Base-by-base conservation (phyloP, 2,113 vertebrate genomes). In the Cercocebus atys region DNA sequence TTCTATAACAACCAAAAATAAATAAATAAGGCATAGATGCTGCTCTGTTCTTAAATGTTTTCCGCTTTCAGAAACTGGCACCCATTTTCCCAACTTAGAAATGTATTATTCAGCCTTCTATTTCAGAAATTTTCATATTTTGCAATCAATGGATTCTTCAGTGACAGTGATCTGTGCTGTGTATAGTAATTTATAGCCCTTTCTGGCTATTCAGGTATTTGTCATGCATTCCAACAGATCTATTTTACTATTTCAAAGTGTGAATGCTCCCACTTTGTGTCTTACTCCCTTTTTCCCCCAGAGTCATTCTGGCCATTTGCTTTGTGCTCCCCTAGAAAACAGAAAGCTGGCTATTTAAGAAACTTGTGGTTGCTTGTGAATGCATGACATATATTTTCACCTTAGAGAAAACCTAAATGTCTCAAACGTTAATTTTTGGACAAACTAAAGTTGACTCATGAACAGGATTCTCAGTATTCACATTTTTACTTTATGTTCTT, bases 121-220 rank as follows among this genome's bases (percentile, higher is more conserved):
- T 81, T 97, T 96, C 90, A 98, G 83, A 61, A 96, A 91, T 72
- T 82, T 98, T 98, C 82, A 61, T 84, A 94, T 98, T 93, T 88
- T 97, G 59, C 66, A 98, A 79, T 55, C 82, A 72, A 59, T 18
- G 68, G 75, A 83, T 92, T 94, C 40, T 93, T 94, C 81, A 78
- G 81, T 82, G 88, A 96, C 55, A 95, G 57, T 86, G 93, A 90
- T 96, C 84, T 96, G 70, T 35, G 68, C 84, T 96, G 70, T 35
- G 68, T 94, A 75, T 45, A 96, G 87, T 95, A 94, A 97, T 61
- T 97, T 96, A 97, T 64, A 86, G 85, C 30, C 1, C 3, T 52
- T 97, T 98, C 47, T 96, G 88, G 61, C 57, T 92, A 75, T 88
- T 95, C 50, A 80, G 32, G 79, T 40, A 61, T 88, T 94, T 88